Evolutionary conservation across 2,888 invertebrate species (phyloP).

Genomic region (Parnassius glacialis): DNA sequence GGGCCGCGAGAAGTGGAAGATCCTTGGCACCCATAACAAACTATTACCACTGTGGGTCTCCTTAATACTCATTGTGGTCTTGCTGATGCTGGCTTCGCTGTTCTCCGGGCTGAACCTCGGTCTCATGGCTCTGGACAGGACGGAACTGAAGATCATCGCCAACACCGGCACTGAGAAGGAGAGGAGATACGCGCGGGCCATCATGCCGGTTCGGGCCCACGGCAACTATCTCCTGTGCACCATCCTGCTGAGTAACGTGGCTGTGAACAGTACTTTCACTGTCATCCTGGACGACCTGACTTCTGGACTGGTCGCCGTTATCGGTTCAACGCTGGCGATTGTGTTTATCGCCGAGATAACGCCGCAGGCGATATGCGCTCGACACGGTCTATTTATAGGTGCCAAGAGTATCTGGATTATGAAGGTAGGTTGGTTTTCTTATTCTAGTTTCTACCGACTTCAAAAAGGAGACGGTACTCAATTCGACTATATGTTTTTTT

Average conservation of each 20-base stretch:
- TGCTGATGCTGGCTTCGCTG: constrained; percentile 93
- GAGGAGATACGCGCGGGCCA: constrained; percentile 90
- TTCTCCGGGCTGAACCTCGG: constrained; percentile 99
- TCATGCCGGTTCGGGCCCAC: constrained; percentile 94
- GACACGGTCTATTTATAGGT: constrained; percentile 96
- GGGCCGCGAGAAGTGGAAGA: constrained; percentile 82
- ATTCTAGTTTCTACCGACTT: no score
- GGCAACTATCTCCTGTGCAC: constrained; percentile 97
- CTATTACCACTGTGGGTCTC: constrained; percentile 90
- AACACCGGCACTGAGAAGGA: constrained; percentile 95
- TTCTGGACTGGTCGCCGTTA: constrained; percentile 93
- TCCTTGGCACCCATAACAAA: constrained; percentile 85
- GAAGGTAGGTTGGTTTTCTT: constrained; percentile 69
- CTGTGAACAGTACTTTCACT: constrained; percentile 97
- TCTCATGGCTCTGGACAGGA: constrained; percentile 96
- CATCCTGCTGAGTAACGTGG: constrained; percentile 90
- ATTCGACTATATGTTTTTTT: no score
- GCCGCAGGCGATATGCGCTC: constrained; percentile 96
- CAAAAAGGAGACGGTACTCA: no score
- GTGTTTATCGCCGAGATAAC: constrained; percentile 99
- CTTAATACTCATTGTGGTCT: constrained; percentile 85
- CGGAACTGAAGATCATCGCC: constrained; percentile 95
- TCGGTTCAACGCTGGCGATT: constrained; percentile 95
- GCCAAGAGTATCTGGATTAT: constrained; percentile 97
- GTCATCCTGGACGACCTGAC: constrained; percentile 97